Evolutionary conservation across 2,888 invertebrate species (phyloP).

Genomic region (Parelbella ahira): DNA sequence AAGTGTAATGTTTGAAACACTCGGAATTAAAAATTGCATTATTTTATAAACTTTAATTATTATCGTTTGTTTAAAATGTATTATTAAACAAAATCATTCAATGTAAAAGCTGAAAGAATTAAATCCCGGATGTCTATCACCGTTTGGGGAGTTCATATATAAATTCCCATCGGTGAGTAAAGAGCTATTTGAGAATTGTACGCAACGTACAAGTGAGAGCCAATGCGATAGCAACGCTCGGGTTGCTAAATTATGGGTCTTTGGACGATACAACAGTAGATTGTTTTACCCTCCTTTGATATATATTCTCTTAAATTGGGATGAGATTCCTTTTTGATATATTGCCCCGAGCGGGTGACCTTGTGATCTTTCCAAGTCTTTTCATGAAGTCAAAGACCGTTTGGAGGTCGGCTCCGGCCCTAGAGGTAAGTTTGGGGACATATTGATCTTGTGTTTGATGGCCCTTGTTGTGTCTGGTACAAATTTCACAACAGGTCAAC

Average conservation of each 20-base stretch:
- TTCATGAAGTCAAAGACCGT: conserved; percentile 11
- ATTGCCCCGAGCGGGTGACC: conserved; percentile 27
- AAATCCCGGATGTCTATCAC: too few species aligned
- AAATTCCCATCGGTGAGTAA: too few species aligned
- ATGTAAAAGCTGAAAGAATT: too few species aligned
- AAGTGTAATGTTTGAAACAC: too few species aligned
- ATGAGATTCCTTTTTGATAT: conserved; percentile 44
- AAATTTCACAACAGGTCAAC: conserved; percentile 5
- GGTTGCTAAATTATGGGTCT: conserved; percentile 29
- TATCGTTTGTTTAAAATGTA: too few species aligned
- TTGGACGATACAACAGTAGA: conserved; percentile 29
- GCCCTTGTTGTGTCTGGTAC: not conserved
- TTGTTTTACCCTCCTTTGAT: conserved; percentile 46
- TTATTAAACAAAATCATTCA: too few species aligned
- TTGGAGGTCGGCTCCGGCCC: conserved; percentile 8
- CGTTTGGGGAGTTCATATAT: too few species aligned
- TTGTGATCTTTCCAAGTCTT: conserved; percentile 15
- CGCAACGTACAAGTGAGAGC: conserved; percentile 10
- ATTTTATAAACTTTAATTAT: too few species aligned
- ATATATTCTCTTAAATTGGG: conserved; percentile 38
- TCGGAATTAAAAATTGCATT: too few species aligned
- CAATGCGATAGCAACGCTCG: conserved; percentile 32
- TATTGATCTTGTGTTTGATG: conserved; percentile 4
- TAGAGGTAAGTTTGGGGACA: too few species aligned
- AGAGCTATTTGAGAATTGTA: conserved; percentile 28